Evolutionary conservation across 2,888 invertebrate species (phyloP).

Genomic region (Harpalus rufipes): DNA sequence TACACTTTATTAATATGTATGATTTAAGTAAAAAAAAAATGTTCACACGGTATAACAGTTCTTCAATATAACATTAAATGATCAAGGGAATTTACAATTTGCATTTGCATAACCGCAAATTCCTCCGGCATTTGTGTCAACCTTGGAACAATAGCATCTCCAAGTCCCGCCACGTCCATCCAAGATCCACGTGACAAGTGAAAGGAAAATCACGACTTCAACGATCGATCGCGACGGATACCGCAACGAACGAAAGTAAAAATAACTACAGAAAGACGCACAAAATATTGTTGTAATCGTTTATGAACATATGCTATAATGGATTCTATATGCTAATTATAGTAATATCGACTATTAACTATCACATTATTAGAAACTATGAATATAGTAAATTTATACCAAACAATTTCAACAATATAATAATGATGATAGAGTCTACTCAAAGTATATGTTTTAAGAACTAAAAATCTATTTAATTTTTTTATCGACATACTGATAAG

Average conservation of each 20-base stretch:
- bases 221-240: constrained; percentile 44
- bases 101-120: constrained; percentile 29
- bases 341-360: too few species aligned
- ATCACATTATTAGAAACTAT: too few species aligned
- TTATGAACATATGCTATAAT: not conserved
- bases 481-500: too few species aligned
- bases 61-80: constrained; percentile 3
- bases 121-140: constrained; percentile 43
- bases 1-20: too few species aligned
- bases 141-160: constrained; percentile 63
- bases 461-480: too few species aligned
- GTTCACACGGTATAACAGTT: not conserved
- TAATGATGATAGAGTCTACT: too few species aligned
- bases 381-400: too few species aligned
- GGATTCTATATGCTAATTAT: too few species aligned
- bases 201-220: constrained; percentile 61
- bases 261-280: not conserved
- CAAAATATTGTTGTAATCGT: too few species aligned
- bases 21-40: not conserved
- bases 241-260: constrained; percentile 13
- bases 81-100: constrained; percentile 17
- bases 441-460: too few species aligned
- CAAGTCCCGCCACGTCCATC: constrained; percentile 22
- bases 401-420: too few species aligned
- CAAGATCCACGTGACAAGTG: constrained; percentile 56